phyloP scores from a whole-genome alignment of 2,113 vertebrate genomes.

The Xiphias gladius region DNA sequence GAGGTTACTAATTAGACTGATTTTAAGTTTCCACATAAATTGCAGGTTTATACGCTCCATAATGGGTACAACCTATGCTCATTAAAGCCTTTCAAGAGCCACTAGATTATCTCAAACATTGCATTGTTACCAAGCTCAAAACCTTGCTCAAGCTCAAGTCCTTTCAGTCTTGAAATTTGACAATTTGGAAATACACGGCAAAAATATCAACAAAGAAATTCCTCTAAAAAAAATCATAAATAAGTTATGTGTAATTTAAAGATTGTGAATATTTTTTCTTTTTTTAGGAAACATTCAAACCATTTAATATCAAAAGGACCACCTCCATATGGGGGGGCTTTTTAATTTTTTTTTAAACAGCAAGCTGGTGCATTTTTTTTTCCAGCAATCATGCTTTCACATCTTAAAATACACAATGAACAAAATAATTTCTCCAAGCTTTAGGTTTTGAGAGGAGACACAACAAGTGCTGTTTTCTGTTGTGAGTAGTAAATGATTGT shows the following conservation, averaged over 20 bases:
- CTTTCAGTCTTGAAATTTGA: too few relatives aligned
- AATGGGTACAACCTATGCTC: not conserved
- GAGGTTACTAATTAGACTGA: too few relatives aligned
- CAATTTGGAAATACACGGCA: not conserved
- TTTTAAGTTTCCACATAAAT: too few relatives aligned
- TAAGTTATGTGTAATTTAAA: not conserved
- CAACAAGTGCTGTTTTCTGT: not conserved
- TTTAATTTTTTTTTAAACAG: too few relatives aligned
- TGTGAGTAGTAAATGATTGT: not conserved
- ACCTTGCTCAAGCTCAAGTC: not conserved
- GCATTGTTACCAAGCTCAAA: not conserved
- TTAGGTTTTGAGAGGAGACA: not conserved
- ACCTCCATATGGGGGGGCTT: not conserved
- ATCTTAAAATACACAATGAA: conserved; percentile 12
- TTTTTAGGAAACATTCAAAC: not conserved
- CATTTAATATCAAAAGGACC: not conserved
- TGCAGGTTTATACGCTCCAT: too few relatives aligned
- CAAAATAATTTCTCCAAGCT: not conserved
- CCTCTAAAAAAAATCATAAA: not conserved
- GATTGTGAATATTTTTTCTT: not conserved
- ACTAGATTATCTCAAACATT: too few relatives aligned
- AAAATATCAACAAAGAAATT: too few relatives aligned
- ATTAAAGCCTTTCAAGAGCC: not conserved
- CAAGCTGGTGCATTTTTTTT: not conserved
- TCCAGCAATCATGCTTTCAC: not conserved